These are phyloP conservation scores for Stegana nigrithorax DNA, from an alignment of 2,888 invertebrate genomes.

Conservation along the genomic window DNA sequence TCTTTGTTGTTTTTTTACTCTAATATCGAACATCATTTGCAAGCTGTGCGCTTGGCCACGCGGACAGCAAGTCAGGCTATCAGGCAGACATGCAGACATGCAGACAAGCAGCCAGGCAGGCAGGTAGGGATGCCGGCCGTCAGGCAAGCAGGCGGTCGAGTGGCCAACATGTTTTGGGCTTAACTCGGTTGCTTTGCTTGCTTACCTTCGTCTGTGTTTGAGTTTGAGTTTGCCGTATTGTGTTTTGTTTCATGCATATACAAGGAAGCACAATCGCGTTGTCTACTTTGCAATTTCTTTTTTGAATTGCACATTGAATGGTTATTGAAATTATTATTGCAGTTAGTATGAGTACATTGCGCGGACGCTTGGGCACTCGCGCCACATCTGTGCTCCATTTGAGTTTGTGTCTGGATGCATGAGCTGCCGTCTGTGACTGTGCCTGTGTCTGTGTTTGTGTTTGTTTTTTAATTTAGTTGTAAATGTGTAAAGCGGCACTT, in stretches of 20 bases:
- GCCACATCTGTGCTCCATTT: neutral
- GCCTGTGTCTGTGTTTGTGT: constrained; percentile 4
- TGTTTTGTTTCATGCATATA: too few relatives aligned
- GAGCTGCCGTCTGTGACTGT: neutral
- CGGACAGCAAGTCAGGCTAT: too few relatives aligned
- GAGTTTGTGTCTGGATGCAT: neutral
- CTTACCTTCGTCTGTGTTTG: neutral
- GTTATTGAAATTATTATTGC: constrained; percentile 62
- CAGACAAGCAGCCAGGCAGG: too few relatives aligned
- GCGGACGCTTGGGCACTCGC: too few relatives aligned
- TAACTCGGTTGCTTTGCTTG: neutral
- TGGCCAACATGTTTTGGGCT: constrained; percentile 21
- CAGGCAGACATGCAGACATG: too few relatives aligned
- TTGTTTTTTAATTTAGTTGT: constrained; percentile 63
- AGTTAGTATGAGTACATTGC: constrained; percentile 37
- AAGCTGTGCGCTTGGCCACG: too few relatives aligned
- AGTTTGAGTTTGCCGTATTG: neutral
- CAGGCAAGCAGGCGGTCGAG: too few relatives aligned
- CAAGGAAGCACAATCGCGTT: neutral
- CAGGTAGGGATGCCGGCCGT: too few relatives aligned
- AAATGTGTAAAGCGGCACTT: constrained; percentile 64
- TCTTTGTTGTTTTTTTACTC: neutral
- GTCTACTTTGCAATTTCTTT: constrained; percentile 4
- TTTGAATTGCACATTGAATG: constrained; percentile 40
- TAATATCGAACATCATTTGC: constrained; percentile 27